A percentile compares a stretch with the other conserved stretches of the same genome.
Conservation (phyloP, 2,888 invertebrate species). For the Melanargia galathea region DNA sequence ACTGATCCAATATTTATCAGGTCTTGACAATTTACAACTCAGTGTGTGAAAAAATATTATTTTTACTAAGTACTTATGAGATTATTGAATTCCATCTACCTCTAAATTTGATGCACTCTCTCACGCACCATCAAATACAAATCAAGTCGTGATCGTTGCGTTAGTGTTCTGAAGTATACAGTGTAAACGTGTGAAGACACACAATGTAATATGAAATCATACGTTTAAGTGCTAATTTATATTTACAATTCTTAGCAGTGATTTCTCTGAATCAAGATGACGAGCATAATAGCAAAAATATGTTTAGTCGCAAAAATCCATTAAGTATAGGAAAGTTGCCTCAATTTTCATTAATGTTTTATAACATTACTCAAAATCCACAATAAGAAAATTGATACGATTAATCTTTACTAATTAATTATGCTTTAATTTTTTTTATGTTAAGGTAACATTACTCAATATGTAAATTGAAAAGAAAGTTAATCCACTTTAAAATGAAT, state of each 20-base stretch:
- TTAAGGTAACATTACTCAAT: no score
- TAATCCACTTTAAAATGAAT: no score
- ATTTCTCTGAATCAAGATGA: constrained; percentile 9
- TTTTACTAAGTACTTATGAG: neutral
- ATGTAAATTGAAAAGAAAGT: no score
- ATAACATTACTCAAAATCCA: no score
- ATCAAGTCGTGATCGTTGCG: neutral
- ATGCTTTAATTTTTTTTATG: no score
- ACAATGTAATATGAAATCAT: neutral
- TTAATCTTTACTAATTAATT: no score
- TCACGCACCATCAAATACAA: constrained; percentile 7
- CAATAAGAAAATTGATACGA: no score
- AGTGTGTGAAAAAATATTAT: neutral
- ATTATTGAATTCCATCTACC: neutral
- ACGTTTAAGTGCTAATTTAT: constrained; percentile 27
- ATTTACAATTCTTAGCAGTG: constrained; percentile 21
- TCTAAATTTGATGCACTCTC: neutral
- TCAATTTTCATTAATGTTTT: no score
- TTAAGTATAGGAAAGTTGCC: no score
- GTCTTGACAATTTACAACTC: neutral
- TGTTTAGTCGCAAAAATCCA: neutral
- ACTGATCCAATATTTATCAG: neutral
- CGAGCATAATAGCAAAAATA: neutral
- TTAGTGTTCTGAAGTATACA: neutral
- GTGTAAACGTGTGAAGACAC: constrained; percentile 3